Evolutionary conservation across 2,113 vertebrate genomes (phyloP), one percentile per base, ranked within the genome.

Genomic region (Zingel zingel): DNA sequence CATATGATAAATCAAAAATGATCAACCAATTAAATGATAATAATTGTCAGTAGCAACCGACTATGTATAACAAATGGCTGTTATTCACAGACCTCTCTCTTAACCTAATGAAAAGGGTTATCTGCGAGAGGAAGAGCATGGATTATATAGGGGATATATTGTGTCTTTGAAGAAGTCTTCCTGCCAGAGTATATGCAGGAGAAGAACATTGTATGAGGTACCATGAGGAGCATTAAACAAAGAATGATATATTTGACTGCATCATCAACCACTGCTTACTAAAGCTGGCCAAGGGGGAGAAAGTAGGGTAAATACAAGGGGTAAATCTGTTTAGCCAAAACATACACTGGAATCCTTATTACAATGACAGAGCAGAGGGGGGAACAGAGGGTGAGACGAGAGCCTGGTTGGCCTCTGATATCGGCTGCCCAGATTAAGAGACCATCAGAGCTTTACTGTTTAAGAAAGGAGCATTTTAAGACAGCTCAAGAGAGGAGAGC

Each of bases 231-330:
- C 25, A 54, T 43, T 7, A 79, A 30, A 50, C n/a, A 59, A 16
- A 71, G 23, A 57, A 27, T n/a, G 2, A 25, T 54, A 39, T 47
- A 57, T 65, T 43, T 43, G 76, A 64, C 59, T 75, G 25, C 62
- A 56, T 69, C 54, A 30, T 66, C 65, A 66, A 6, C n/a, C 58
- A 30, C 59, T 63, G 82, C 85, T 65, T 74, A 33, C 71, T 74
- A 82, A 85, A 90, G 76, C 79, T 48, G 19, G 62, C 74, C 77
- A 85, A 81, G 58, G 12, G 47, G 65, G 65, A 79, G 79, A 91
- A 93, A 91, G 88, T 87, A 87, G 90, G 83, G 86, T 90, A 93
- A 91, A 91, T 65, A 92, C 68, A 90, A 85, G 84, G 64, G 77
- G 74, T 54, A 89, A 90, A 90, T 92, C 88, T 58, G 33, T 86